Base-by-base conservation (phyloP, 2,113 vertebrate genomes). In the Alectura lathami region DNA sequence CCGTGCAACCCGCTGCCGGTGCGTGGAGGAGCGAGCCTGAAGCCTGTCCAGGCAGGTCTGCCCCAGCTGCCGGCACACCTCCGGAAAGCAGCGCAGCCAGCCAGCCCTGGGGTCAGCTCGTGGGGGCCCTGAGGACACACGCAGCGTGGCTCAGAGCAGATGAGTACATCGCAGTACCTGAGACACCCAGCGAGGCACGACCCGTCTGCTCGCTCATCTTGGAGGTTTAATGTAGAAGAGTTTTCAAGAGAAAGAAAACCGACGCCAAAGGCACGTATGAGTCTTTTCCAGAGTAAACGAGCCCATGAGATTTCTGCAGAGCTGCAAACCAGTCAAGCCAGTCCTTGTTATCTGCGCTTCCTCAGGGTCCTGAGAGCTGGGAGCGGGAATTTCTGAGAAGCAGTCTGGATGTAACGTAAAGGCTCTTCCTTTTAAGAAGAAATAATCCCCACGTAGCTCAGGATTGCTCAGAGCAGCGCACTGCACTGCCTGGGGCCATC, bases 91-190 rank as follows among this genome's bases (percentile, higher is more conserved):
- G 10, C 11, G 2, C 73, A 69, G 66, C 27, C 38, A 34, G 73
- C 27, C 38, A 42, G 76, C 26, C 62, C 68, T 15, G 59, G 64
- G 74, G 22, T 76, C 88, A 72, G 81, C 77, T 16, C 77, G 1
- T 22, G 0, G 56, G 48, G 54, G 34, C 34, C 42, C 4, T 5
- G 24, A 47, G 76, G 67, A 50, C 77, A 79, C 76, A 2, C 13
- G 13, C 27, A 2, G 12, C 18, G 1, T 2, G 0, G 34, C 24
- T 23, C 26, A 12, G 8, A 59, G 11, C 4, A 1, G 34, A 66
- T 8, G 42, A 22, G 48, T 40, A 2, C 34, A 29, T 22, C 38
- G 1, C 66, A 36, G 29, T 56, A 12, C 67, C 77, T 21, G 4
- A 60, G 30, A 17, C 36, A 16, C 22, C 23, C 72, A 3, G 6